phyloP scores from a whole-genome alignment of 2,797 vertebrate species.

The Pipistrellus kuhlii region DNA sequence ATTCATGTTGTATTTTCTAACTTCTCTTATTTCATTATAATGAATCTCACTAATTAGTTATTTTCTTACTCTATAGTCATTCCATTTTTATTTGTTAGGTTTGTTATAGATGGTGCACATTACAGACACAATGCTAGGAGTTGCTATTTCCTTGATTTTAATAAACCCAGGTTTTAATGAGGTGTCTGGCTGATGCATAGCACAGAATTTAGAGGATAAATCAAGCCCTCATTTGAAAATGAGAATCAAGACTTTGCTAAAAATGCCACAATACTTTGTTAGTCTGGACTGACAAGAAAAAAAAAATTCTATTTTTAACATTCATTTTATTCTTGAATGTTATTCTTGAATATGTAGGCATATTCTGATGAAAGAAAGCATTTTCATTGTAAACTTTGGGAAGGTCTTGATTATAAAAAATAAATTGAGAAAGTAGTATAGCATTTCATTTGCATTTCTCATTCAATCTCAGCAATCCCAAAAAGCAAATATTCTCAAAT shows the following conservation, averaged over 20 bases:
- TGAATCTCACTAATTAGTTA: constrained; percentile 62
- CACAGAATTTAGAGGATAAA: constrained; percentile 58
- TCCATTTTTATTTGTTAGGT: constrained; percentile 37
- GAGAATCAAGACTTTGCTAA: constrained; percentile 56
- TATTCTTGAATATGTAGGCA: constrained; percentile 56
- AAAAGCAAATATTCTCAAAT: constrained; percentile 31
- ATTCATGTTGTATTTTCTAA: constrained; percentile 46
- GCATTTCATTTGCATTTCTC: constrained; percentile 49
- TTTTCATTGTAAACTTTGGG: constrained; percentile 59
- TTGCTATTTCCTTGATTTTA: constrained; percentile 62
- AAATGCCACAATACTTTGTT: constrained; percentile 55
- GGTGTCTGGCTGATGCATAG: constrained; percentile 59
- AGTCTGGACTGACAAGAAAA: constrained; percentile 46
- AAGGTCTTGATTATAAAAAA: constrained; percentile 58
- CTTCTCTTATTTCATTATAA: constrained; percentile 40
- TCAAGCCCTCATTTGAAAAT: constrained; percentile 30
- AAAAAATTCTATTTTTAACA: constrained; percentile 56
- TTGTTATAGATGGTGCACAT: constrained; percentile 48
- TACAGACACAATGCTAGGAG: background rate
- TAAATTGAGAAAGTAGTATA: constrained; percentile 15
- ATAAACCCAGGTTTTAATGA: constrained; percentile 67
- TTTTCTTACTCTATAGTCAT: constrained; percentile 1
- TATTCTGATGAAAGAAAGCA: constrained; percentile 32
- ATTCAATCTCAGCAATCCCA: background rate
- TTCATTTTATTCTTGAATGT: constrained; percentile 48